Conservation (phyloP, 2,797 vertebrate genomes). For the Scarus forsteni region DNA sequence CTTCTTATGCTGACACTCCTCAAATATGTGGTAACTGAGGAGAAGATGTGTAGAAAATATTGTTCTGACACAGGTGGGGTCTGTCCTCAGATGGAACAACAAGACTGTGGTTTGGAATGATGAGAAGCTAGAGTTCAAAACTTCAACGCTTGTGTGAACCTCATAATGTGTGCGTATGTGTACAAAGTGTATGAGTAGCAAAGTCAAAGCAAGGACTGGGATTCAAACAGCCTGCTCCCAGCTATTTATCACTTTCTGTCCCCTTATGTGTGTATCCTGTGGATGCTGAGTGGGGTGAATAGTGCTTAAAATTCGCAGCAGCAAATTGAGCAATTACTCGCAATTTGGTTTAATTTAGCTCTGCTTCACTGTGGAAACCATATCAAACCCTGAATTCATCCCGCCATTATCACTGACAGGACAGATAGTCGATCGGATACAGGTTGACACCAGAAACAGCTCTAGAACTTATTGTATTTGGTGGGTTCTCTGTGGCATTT, state of each 20-base stretch:
- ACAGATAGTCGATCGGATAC: slow-evolving; percentile 18
- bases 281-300: slow-evolving; percentile 47
- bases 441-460: slow-evolving; percentile 11
- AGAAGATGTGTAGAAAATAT: slow-evolving; percentile 10
- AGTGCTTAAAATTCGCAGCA: slow-evolving; percentile 49
- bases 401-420: slow-evolving; percentile 17
- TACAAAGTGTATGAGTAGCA: not conserved
- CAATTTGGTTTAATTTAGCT: slow-evolving; percentile 62
- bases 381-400: slow-evolving; percentile 24
- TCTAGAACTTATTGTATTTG: slow-evolving; percentile 2
- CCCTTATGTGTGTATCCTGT: slow-evolving; percentile 30
- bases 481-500: not conserved
- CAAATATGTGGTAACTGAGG: slow-evolving; percentile 20
- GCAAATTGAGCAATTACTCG: slow-evolving; percentile 62
- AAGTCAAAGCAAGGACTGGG: not conserved
- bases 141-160: slow-evolving; percentile 25
- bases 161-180: slow-evolving; percentile 6
- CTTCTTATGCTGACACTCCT: slow-evolving; percentile 35
- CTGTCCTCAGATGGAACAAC: slow-evolving; percentile 24
- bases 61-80: slow-evolving; percentile 34
- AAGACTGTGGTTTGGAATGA: slow-evolving; percentile 14
- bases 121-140: slow-evolving; percentile 19
- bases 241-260: slow-evolving; percentile 30
- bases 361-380: slow-evolving; percentile 29
- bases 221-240: slow-evolving; percentile 23